A percentile compares a stretch with the other conserved stretches of the same genome.
Evolutionary conservation across 2,113 vertebrate species (phyloP).

Genomic region (Tapirus terrestris): DNA sequence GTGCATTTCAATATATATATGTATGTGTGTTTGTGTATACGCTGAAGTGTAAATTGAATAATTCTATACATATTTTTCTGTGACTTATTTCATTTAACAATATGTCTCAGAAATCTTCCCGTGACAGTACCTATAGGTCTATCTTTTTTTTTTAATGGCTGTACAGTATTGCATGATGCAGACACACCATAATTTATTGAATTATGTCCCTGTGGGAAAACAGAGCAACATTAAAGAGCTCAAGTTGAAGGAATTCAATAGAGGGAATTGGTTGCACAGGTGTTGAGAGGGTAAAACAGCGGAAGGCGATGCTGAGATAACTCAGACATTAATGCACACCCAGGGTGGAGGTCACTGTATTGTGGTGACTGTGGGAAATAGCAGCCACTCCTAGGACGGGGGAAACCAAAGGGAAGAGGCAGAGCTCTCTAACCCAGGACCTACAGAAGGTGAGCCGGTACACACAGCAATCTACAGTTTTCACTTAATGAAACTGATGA

Average conservation of each 20-base stretch:
- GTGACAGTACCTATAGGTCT: not conserved
- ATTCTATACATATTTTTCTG: not conserved
- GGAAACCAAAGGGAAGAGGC: not conserved
- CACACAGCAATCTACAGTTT: not conserved
- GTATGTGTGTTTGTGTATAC: no score
- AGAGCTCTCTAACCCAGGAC: not conserved
- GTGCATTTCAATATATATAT: not conserved
- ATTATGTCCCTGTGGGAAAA: not conserved
- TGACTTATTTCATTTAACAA: not conserved
- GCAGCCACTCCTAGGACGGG: not conserved
- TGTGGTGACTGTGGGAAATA: no score
- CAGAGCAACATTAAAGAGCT: not conserved
- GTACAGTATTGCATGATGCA: no score
- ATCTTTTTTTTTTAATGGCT: not conserved
- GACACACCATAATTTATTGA: not conserved
- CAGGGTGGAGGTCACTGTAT: not conserved
- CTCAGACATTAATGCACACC: fast-evolving
- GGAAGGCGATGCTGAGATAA: not conserved
- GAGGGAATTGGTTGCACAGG: not conserved
- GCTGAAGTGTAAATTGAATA: not conserved
- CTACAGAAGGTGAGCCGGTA: not conserved
- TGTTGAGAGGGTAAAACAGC: not conserved
- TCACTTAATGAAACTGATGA: not conserved
- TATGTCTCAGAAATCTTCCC: not conserved
- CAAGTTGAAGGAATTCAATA: not conserved